Evolutionary conservation across 2,113 vertebrate genomes (phyloP), one percentile per base, ranked within the genome.

Genomic region (Oreochromis tanganicae): DNA sequence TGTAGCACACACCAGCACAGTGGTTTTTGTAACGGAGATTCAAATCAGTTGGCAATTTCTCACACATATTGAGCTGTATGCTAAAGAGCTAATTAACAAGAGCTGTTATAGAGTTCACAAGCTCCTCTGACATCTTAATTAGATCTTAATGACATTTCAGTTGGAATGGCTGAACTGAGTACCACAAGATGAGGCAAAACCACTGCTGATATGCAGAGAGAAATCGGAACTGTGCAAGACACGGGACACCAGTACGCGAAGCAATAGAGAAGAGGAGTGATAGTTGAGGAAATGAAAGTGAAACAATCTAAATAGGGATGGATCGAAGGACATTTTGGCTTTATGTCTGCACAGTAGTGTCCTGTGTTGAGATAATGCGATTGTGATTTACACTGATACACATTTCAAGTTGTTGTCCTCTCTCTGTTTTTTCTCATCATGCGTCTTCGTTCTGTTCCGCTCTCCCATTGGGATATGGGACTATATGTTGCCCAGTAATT

Each of bases 81-180:
- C 93, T 94, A 90, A 95, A 94, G 88, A 95, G 87, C 89, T 95
- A 93, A 96, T 96, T 96, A 97, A 92, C 92, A 90, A 92, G 91
- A 61, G 54, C 55, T 86, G 90, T 95, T 95, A 91, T 81, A 59
- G 93, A 91, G 93, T 95, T 95, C 93, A 92, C 89, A 94, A 91
- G 92, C 92, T 92, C 92, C 88, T 91, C 88, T 92, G 91, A 95
- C 95, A 96, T 96, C 96, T 96, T 96, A 96, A 96, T 97, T 96
- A 95, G 95, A 96, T 96, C 95, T 96, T 96, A 97, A 97, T 96
- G 95, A 93, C 96, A 94, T 96, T 96, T 94, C 85, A 78, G 92
- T 88, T 88, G 84, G 66, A 93, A 93, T 90, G 89, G 89, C 90
- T 90, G 80, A 91, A 92, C 88, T 29, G 87, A 87, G 91, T 57